Conservation (phyloP, 2,888 invertebrate species). For the Lagria hirta region DNA sequence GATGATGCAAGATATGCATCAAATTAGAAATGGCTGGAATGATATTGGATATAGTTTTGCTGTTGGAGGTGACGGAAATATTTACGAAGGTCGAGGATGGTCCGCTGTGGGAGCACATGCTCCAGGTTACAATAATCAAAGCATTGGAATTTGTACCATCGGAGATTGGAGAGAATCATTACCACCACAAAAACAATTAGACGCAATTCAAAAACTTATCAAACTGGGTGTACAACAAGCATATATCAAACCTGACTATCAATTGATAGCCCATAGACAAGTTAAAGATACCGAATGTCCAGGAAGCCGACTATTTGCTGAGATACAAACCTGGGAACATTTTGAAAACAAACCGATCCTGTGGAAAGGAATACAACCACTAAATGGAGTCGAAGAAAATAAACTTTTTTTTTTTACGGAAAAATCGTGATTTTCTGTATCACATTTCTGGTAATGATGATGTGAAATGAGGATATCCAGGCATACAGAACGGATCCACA, state of each 20-base stretch:
- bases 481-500: no score
- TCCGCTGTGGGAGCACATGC: slow-evolving; percentile 70
- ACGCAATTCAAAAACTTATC: slow-evolving; percentile 62
- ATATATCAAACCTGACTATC: slow-evolving; percentile 61
- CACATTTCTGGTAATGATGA: background rate
- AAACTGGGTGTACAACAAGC: slow-evolving; percentile 63
- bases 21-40: slow-evolving; percentile 62
- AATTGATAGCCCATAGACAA: slow-evolving; percentile 66
- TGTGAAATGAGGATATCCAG: no score
- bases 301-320: slow-evolving; percentile 61
- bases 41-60: slow-evolving; percentile 74
- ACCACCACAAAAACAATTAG: slow-evolving; percentile 62
- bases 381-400: slow-evolving; percentile 1
- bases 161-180: slow-evolving; percentile 68
- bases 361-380: background rate
- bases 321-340: slow-evolving; percentile 66
- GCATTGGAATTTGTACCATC: slow-evolving; percentile 71
- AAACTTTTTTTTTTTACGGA: slow-evolving; percentile 15
- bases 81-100: slow-evolving; percentile 74
- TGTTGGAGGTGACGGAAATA: slow-evolving; percentile 71
- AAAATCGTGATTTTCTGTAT: slow-evolving; percentile 8
- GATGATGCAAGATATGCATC: slow-evolving; percentile 68
- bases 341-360: slow-evolving; percentile 27
- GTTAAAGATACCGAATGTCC: slow-evolving; percentile 69
- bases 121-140: slow-evolving; percentile 64